Evolutionary conservation across 2,113 vertebrate genomes (phyloP).

Genomic region (Platichthys stellatus): DNA sequence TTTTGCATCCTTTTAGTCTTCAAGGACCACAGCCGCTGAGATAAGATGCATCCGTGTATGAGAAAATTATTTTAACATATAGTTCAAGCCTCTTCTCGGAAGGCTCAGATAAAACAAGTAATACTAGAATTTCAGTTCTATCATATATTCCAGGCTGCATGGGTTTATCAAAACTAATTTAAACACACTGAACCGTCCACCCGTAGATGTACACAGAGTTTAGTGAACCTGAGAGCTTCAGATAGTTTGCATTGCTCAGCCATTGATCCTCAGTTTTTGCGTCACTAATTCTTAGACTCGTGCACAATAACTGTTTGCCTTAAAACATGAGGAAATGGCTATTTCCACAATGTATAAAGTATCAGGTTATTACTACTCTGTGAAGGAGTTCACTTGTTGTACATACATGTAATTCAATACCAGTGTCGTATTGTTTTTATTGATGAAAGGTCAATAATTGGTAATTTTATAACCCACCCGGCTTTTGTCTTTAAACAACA

Average conservation of each 20-base stretch:
- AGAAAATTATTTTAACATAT: not conserved
- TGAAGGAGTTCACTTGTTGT: conserved; percentile 44
- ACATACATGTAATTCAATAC: conserved; percentile 40
- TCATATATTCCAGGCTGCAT: conserved; percentile 18
- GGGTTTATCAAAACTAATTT: conserved; percentile 9
- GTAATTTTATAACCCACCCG: conserved; percentile 35
- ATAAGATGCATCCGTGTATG: conserved; percentile 9
- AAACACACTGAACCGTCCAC: conserved; percentile 1
- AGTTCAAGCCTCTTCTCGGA: not conserved
- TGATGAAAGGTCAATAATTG: conserved; percentile 15
- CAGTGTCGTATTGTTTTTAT: conserved; percentile 36
- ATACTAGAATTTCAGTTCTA: conserved; percentile 14
- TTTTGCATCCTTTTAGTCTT: not conserved
- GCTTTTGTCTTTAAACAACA: conserved; percentile 39
- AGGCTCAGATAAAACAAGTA: not conserved
- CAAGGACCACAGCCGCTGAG: not conserved
- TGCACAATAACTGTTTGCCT: conserved; percentile 69
- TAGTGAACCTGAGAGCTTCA: conserved; percentile 5
- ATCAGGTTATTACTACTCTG: conserved; percentile 64
- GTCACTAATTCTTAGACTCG: conserved; percentile 33
- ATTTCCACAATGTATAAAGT: conserved; percentile 49
- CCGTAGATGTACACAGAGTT: conserved; percentile 46
- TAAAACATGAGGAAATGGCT: conserved; percentile 60
- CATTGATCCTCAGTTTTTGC: conserved; percentile 34
- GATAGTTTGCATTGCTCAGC: conserved; percentile 23